Evolutionary conservation across 2,888 invertebrate species (phyloP), one percentile per base, ranked within the genome.

Genomic region (Trissonchulus sp.): DNA sequence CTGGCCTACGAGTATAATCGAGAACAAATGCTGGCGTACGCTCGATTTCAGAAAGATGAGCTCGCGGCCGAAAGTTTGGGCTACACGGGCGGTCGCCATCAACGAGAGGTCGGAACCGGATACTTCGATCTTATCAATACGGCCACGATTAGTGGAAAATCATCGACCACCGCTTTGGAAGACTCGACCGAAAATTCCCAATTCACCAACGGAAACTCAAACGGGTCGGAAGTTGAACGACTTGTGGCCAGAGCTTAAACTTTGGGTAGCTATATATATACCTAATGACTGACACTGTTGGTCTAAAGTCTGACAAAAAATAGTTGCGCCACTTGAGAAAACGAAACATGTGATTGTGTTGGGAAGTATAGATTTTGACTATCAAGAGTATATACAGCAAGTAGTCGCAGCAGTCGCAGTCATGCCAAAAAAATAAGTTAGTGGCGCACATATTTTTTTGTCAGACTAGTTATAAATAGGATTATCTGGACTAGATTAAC

Each of bases 1-100:
- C 76, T 85, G 74, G 84, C 85, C 30, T 73, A 80, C n/a, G 80
- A 82, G 75, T 85, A 85, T 80, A 80, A 80, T 63, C 80, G 80
- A 30, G 74, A 77, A 28, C 80, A 82, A 28, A 83, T 83, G 83
- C 78, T 80, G 72, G 85, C 85, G n/a, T 85, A 84, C 76, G 83
- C 84, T 31, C 80, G 80, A 62, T 80, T 85, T 8, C 85, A 85
- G 75, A 81, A 85, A 75, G 79, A 79, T 62, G 85, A 85, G 77
- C 85, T 85, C 78, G 83, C 79, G 1, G 81, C 82, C 38, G 83
- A 81, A 38, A 3, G 3, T 33, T 35, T 33, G 63, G 83, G 83
- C 34, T 85, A 85, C 79, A 83, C 85, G 0, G 85, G 85, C n/a
- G 84, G 84, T 36, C 84, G 84, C 76, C 85, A 85, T 79, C 85